Evolutionary conservation across 2,113 vertebrate species (phyloP).

Genomic region (Nibea coibor): DNA sequence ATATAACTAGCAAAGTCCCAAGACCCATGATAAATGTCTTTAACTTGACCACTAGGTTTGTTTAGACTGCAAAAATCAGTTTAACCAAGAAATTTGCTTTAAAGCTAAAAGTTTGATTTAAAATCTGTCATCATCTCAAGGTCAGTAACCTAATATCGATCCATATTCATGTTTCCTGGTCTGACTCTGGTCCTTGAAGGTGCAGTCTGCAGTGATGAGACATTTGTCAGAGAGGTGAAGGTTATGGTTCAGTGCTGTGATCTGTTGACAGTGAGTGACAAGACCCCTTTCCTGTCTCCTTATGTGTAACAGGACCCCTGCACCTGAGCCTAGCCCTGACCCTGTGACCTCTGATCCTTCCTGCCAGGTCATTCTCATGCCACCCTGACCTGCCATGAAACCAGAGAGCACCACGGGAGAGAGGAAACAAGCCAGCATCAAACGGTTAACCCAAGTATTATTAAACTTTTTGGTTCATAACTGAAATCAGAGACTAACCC

Average conservation of each 20-base stretch:
- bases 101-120: background rate
- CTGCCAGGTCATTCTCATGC: conserved; percentile 84
- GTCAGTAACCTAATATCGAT: conserved; percentile 66
- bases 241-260: conserved; percentile 76
- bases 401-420: conserved; percentile 75
- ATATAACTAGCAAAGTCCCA: background rate
- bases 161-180: conserved; percentile 39
- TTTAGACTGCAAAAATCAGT: background rate
- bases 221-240: conserved; percentile 70
- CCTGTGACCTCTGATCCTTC: conserved; percentile 81
- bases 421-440: conserved; percentile 59
- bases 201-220: conserved; percentile 57
- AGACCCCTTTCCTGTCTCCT: conserved; percentile 78
- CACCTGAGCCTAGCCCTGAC: conserved; percentile 81
- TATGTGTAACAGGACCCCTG: conserved; percentile 81
- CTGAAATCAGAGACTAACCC: conserved; percentile 8
- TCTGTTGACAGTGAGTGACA: conserved; percentile 86
- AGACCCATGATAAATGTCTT: background rate
- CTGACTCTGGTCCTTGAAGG: conserved; percentile 21
- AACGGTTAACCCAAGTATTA: conserved; percentile 34
- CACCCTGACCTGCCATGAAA: conserved; percentile 86
- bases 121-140: conserved; percentile 33
- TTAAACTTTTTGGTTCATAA: background rate
- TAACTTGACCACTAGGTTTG: background rate
- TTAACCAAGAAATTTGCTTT: background rate